These are phyloP conservation scores for Percopsis omiscomaycus DNA, from an alignment of 2,797 vertebrate species.

Conservation along the genomic window DNA sequence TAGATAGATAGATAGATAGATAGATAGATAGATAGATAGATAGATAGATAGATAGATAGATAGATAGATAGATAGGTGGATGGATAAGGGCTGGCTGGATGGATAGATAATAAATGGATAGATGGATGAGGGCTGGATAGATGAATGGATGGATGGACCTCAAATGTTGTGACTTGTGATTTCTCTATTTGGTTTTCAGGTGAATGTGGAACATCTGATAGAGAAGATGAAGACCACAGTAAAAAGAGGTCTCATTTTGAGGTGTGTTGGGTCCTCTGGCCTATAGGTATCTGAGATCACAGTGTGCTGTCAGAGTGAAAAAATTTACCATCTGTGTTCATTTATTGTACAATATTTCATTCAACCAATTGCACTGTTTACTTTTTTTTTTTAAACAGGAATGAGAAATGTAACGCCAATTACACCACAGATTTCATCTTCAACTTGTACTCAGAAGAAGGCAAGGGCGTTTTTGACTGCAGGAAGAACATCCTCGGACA, in stretches of 20 bases:
- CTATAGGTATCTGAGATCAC: neutral
- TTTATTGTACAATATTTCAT: slow-evolving; percentile 4
- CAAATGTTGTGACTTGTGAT: slow-evolving; percentile 13
- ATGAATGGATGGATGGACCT: slow-evolving; percentile 7
- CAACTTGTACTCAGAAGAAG: slow-evolving; percentile 92
- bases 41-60: too few species aligned
- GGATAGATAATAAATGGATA: too few species aligned
- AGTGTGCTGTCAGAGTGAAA: neutral
- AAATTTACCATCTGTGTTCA: neutral
- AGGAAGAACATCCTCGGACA: slow-evolving; percentile 93
- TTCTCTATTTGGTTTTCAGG: slow-evolving; percentile 61
- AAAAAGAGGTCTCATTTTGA: slow-evolving; percentile 89
- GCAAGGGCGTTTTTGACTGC: slow-evolving; percentile 91
- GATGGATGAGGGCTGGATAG: neutral
- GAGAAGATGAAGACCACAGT: slow-evolving; percentile 95
- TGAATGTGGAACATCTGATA: slow-evolving; percentile 88
- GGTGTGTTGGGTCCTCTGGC: slow-evolving; percentile 67
- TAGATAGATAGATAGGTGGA: too few species aligned
- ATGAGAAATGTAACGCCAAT: slow-evolving; percentile 86
- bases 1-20: too few species aligned
- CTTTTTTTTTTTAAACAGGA: slow-evolving; percentile 69
- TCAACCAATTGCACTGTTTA: neutral
- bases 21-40: too few species aligned
- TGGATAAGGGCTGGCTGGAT: too few species aligned
- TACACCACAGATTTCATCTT: slow-evolving; percentile 93